phyloP scores from a whole-genome alignment of 2,888 invertebrate genomes.

The Drosophila kokeensis region DNA sequence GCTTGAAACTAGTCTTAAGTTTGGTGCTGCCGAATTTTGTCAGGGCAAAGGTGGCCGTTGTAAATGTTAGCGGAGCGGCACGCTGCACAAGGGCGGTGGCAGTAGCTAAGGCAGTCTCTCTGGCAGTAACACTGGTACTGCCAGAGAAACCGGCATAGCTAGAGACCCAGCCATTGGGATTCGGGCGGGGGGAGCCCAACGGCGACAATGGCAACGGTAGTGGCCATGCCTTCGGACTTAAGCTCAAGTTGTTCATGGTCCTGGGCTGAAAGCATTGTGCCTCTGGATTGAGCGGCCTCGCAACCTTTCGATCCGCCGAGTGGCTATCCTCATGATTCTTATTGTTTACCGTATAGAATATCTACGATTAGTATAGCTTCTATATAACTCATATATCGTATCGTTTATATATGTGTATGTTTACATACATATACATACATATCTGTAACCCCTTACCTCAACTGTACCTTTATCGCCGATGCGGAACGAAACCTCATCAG shows the following conservation, averaged over 20 bases:
- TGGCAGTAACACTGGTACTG: slow-evolving; percentile 33
- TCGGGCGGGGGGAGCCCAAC: slow-evolving; percentile 87
- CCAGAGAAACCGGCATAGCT: slow-evolving; percentile 35
- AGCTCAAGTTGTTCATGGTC: slow-evolving; percentile 89
- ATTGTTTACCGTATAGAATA: slow-evolving; percentile 87
- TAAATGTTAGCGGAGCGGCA: slow-evolving; percentile 94
- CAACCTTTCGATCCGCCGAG: slow-evolving; percentile 91
- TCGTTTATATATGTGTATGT: not conserved
- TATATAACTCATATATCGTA: not conserved
- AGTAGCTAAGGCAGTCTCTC: too few species aligned
- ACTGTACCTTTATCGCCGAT: slow-evolving; percentile 98
- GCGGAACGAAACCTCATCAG: slow-evolving; percentile 97
- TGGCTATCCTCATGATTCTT: slow-evolving; percentile 89
- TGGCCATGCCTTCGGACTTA: slow-evolving; percentile 89
- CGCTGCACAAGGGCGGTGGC: slow-evolving; percentile 86
- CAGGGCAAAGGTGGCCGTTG: slow-evolving; percentile 99
- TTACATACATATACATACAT: not conserved
- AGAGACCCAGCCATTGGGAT: slow-evolving; percentile 70
- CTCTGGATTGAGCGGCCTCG: slow-evolving; percentile 97
- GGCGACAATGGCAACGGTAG: slow-evolving; percentile 52
- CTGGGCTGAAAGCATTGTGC: slow-evolving; percentile 98
- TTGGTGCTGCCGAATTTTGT: slow-evolving; percentile 99
- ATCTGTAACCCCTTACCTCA: slow-evolving; percentile 86
- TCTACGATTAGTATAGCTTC: slow-evolving; percentile 83
- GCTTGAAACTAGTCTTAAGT: slow-evolving; percentile 97